Conservation (phyloP, 2,888 invertebrate species). For the Cryptocephalus primarius region DNA sequence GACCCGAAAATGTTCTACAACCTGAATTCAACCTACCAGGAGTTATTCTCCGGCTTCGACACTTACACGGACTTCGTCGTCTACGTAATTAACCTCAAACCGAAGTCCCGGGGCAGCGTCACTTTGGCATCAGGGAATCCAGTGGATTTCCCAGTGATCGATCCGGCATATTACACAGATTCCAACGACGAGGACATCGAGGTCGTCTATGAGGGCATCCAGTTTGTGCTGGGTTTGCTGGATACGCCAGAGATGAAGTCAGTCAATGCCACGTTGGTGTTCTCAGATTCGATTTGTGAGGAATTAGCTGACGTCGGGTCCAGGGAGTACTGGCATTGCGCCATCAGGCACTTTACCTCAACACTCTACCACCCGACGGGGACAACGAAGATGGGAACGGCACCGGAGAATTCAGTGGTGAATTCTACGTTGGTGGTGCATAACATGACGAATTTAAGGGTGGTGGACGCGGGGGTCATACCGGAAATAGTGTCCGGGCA, state of each 20-base stretch:
- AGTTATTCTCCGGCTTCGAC: neutral
- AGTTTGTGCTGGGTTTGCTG: constrained; percentile 21
- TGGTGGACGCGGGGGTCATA: constrained; percentile 44
- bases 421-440: constrained; percentile 41
- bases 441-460: constrained; percentile 40
- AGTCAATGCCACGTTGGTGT: constrained; percentile 42
- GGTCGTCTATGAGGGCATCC: constrained; percentile 48
- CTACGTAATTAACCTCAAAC: neutral
- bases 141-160: neutral
- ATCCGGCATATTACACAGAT: constrained; percentile 4
- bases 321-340: constrained; percentile 39
- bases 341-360: constrained; percentile 34
- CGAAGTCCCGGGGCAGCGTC: neutral
- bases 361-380: constrained; percentile 41
- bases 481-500: constrained; percentile 42
- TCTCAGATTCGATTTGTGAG: constrained; percentile 18
- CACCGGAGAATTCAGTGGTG: constrained; percentile 41
- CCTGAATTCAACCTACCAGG: neutral
- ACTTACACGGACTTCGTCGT: neutral
- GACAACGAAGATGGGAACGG: constrained; percentile 44
- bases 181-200: constrained; percentile 45
- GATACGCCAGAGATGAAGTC: constrained; percentile 47
- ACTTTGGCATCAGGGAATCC: neutral
- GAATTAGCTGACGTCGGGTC: neutral
- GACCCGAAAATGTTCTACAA: neutral